Conservation (phyloP, 2,888 invertebrate species). For the Ochlodes sylvanus region DNA sequence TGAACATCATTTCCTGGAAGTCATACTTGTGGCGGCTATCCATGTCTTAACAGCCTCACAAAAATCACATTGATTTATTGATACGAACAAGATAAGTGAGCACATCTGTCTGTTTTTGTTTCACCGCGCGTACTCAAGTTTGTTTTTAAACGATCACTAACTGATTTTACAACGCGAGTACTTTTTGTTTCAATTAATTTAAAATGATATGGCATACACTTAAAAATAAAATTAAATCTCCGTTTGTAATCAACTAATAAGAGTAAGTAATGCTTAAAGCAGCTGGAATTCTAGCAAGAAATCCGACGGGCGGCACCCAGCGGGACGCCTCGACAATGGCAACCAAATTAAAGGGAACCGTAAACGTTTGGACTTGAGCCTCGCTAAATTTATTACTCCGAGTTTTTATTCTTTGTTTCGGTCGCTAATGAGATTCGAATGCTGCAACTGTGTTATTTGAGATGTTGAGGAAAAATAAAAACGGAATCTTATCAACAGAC, state of each 20-base stretch:
- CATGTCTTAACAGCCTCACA: slow-evolving; percentile 58
- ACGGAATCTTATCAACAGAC: slow-evolving; percentile 48
- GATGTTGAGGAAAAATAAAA: slow-evolving; percentile 66
- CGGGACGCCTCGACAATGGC: slow-evolving; percentile 81
- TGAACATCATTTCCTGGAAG: slow-evolving; percentile 73
- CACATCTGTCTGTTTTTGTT: slow-evolving; percentile 62
- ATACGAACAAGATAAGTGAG: slow-evolving; percentile 50
- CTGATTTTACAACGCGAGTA: slow-evolving; percentile 21
- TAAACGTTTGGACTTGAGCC: slow-evolving; percentile 82
- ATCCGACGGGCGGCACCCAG: slow-evolving; percentile 74
- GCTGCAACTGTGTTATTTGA: slow-evolving; percentile 76
- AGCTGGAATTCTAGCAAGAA: slow-evolving; percentile 81
- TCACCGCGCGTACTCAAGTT: slow-evolving; percentile 17
- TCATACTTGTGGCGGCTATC: slow-evolving; percentile 63
- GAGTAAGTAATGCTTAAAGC: slow-evolving; percentile 77
- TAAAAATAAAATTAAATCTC: slow-evolving; percentile 65
- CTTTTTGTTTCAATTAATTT: slow-evolving; percentile 36
- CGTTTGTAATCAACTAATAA: slow-evolving; percentile 78
- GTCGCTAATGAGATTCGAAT: slow-evolving; percentile 83
- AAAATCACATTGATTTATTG: slow-evolving; percentile 71
- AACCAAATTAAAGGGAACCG: slow-evolving; percentile 84
- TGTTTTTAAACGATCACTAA: slow-evolving; percentile 22
- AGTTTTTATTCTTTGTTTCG: slow-evolving; percentile 79
- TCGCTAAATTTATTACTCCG: slow-evolving; percentile 82
- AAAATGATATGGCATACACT: slow-evolving; percentile 22